These are phyloP conservation scores for Dryomyza anilis DNA, from an alignment of 2,888 invertebrate genomes.

Conservation along the genomic window DNA sequence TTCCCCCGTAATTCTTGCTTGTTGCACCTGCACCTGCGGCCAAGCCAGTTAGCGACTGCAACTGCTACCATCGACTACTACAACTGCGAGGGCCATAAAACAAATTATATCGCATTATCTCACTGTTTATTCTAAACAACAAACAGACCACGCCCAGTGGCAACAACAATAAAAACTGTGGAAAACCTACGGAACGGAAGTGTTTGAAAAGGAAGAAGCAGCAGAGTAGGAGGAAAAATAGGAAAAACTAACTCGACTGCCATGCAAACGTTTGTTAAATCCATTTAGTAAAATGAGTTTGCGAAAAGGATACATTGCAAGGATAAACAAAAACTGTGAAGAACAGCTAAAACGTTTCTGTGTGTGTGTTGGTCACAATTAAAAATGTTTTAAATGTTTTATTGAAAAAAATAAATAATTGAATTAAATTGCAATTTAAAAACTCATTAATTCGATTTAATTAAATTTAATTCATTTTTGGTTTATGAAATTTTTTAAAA, in stretches of 20 bases:
- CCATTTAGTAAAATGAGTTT: constrained; percentile 13
- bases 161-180: background rate
- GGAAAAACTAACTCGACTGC: background rate
- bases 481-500: too few species aligned
- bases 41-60: too few species aligned
- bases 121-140: constrained; percentile 35
- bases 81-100: constrained; percentile 28
- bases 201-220: background rate
- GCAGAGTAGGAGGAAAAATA: background rate
- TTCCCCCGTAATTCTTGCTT: constrained; percentile 1
- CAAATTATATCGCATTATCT: constrained; percentile 57
- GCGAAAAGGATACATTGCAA: constrained; percentile 5
- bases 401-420: too few species aligned
- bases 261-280: background rate
- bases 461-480: too few species aligned
- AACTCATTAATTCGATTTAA: too few species aligned
- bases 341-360: background rate
- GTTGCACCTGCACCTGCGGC: constrained; percentile 19
- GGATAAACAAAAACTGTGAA: background rate
- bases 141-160: background rate
- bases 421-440: too few species aligned
- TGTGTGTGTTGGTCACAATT: too few species aligned
- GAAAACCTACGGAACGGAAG: background rate
- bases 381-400: too few species aligned
- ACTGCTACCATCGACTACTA: too few species aligned